Evolutionary conservation across 1,140 invertebrate genomes (phyloP).

Genomic region (Drosophila nigromelanica): DNA sequence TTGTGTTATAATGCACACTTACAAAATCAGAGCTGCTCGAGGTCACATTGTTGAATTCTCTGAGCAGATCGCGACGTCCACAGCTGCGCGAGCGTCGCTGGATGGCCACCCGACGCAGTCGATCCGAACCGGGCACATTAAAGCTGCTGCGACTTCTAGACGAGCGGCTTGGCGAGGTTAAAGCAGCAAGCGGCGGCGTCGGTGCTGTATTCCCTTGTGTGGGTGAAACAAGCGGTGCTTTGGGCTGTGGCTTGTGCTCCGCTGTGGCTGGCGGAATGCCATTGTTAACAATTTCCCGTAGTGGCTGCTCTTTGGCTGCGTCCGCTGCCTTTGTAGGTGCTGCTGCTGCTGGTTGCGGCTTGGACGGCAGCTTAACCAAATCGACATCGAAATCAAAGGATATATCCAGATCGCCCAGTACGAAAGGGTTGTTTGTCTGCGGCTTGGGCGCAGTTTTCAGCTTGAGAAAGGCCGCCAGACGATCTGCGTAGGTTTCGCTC

Average conservation of each 20-base stretch:
- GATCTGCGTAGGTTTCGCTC: slow-evolving; percentile 34
- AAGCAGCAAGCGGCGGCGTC: too few relatives aligned
- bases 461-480: slow-evolving; percentile 28
- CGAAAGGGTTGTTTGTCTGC: background rate
- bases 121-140: slow-evolving; percentile 52
- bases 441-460: slow-evolving; percentile 18
- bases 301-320: slow-evolving; percentile 1
- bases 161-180: background rate
- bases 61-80: slow-evolving; percentile 55
- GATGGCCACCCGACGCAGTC: slow-evolving; percentile 60
- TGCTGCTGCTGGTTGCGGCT: background rate
- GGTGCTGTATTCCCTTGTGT: background rate
- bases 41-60: slow-evolving; percentile 45
- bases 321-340: background rate
- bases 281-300: slow-evolving; percentile 1
- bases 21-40: slow-evolving; percentile 9
- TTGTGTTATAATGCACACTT: background rate
- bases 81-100: slow-evolving; percentile 54
- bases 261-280: background rate
- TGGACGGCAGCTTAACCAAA: slow-evolving; percentile 25
- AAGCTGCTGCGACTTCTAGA: slow-evolving; percentile 23
- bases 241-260: too few relatives aligned
- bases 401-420: slow-evolving; percentile 11
- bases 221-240: background rate
- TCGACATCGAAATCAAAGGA: slow-evolving; percentile 36